phyloP scores from a whole-genome alignment of 2,888 invertebrate genomes.

The Agonopterix subpropinquella region DNA sequence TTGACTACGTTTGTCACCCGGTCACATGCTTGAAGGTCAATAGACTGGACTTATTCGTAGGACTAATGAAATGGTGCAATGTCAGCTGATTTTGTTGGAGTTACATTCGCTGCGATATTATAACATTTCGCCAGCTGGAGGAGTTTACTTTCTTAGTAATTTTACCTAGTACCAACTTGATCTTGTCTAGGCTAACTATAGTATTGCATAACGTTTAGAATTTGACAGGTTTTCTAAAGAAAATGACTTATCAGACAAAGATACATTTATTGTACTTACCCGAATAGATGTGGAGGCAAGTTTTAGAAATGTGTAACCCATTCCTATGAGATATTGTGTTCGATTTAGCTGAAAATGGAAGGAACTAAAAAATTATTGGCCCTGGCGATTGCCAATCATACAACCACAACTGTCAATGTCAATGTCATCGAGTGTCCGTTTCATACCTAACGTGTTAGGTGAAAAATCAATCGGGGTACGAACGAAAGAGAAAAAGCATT shows the following conservation, averaged over 20 bases:
- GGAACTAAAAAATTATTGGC: not conserved
- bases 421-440: not conserved
- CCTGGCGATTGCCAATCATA: not conserved
- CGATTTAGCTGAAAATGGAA: not conserved
- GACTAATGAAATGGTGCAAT: constrained; percentile 2
- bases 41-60: constrained; percentile 14
- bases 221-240: constrained; percentile 22
- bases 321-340: constrained; percentile 22
- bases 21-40: constrained; percentile 68
- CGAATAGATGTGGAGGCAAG: constrained; percentile 54
- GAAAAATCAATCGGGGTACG: too few relatives aligned
- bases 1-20: constrained; percentile 2
- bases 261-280: constrained; percentile 37
- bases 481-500: too few relatives aligned
- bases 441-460: too few relatives aligned
- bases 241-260: not conserved
- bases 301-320: constrained; percentile 64
- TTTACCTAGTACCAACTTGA: too few relatives aligned
- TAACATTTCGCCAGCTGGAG: too few relatives aligned
- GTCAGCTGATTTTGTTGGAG: too few relatives aligned
- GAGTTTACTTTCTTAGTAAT: too few relatives aligned
- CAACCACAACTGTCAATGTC: constrained; percentile 4
- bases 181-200: not conserved
- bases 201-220: constrained; percentile 50
- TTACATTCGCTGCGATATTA: too few relatives aligned